These are phyloP conservation scores for Leptinotarsa tumamoca DNA, from an alignment of 2,888 invertebrate species.

Conservation along the genomic window DNA sequence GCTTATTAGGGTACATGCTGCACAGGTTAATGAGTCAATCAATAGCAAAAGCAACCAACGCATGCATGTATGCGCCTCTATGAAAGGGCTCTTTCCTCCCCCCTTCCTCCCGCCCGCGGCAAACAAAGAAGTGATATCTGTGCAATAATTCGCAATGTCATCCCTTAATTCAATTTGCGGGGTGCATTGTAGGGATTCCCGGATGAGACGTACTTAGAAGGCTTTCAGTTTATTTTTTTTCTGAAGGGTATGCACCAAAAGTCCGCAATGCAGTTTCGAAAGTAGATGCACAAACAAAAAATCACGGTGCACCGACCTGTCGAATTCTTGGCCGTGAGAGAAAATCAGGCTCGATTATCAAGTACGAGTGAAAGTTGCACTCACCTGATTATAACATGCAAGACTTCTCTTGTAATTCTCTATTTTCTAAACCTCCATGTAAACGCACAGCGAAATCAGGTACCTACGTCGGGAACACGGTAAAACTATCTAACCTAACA, in stretches of 20 bases:
- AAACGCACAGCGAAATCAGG: constrained; percentile 55
- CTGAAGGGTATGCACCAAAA: neutral
- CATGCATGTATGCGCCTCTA: constrained; percentile 55
- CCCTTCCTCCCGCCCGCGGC: neutral
- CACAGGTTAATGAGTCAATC: constrained; percentile 57
- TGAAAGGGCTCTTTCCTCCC: constrained; percentile 44
- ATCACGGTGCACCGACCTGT: neutral
- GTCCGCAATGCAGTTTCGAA: constrained; percentile 24
- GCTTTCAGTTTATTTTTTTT: neutral
- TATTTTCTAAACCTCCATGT: constrained; percentile 51
- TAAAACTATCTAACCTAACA: constrained; percentile 57
- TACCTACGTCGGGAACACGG: constrained; percentile 54
- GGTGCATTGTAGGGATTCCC: constrained; percentile 3
- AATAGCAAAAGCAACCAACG: constrained; percentile 55
- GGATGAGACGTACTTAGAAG: neutral
- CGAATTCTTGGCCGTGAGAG: constrained; percentile 6
- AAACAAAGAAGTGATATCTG: constrained; percentile 12
- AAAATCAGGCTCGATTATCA: constrained; percentile 23
- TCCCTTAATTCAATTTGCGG: constrained; percentile 25
- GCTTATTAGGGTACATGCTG: constrained; percentile 56
- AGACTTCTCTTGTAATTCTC: constrained; percentile 38
- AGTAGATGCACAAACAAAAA: constrained; percentile 1
- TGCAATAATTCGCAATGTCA: neutral
- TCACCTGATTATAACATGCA: constrained; percentile 50
- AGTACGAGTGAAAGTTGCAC: constrained; percentile 46